Evolutionary conservation across 2,888 invertebrate genomes (phyloP).

Genomic region (Rotaria sp.): DNA sequence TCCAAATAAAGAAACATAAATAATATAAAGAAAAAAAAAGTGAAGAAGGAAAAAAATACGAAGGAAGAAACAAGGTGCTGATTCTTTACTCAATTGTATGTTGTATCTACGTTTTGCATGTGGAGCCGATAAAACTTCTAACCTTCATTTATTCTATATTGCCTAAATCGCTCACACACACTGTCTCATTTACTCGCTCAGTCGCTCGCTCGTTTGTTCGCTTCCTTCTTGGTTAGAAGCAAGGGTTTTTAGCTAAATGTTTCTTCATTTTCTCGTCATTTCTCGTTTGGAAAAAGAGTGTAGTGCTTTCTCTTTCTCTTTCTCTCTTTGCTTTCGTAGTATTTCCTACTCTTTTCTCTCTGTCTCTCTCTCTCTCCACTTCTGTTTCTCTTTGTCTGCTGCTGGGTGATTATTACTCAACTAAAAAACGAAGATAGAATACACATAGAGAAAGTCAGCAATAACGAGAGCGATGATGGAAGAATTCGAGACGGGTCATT

Average conservation of each 20-base stretch:
- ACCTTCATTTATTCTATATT: slow-evolving; percentile 9
- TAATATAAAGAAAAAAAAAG: not conserved
- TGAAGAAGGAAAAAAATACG: not conserved
- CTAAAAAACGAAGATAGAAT: not conserved
- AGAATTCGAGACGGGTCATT: not conserved
- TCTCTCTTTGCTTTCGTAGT: not conserved
- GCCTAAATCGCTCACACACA: not conserved
- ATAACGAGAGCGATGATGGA: not conserved
- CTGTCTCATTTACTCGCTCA: not conserved
- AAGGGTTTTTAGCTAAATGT: not conserved
- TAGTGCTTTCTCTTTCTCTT: not conserved
- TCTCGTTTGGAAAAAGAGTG: not conserved
- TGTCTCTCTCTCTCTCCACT: not conserved
- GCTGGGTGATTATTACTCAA: slow-evolving; percentile 10
- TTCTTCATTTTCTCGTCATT: slow-evolving; percentile 1
- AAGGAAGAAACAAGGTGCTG: not conserved
- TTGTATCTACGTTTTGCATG: not conserved
- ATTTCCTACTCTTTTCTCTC: not conserved
- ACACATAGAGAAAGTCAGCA: not conserved
- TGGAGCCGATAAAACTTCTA: not conserved
- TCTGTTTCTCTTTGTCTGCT: not conserved
- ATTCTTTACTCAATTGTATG: not conserved
- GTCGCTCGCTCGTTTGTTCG: slow-evolving; percentile 1
- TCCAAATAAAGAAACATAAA: not conserved
- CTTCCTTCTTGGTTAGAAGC: not conserved